phyloP scores from a whole-genome alignment of 2,113 vertebrate genomes.

The Enhydra lutris region DNA sequence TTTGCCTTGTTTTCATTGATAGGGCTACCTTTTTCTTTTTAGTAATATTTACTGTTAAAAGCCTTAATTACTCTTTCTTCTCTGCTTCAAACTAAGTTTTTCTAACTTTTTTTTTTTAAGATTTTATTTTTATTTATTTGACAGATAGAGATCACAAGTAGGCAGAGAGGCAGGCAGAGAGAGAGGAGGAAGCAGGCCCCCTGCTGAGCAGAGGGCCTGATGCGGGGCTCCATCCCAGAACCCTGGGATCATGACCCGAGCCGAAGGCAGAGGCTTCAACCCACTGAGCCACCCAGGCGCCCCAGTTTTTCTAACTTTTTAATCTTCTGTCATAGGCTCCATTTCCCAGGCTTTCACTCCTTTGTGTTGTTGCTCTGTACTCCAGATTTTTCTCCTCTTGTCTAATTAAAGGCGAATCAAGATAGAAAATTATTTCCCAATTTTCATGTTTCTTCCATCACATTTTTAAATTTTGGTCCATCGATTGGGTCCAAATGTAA shows the following conservation, averaged over 20 bases:
- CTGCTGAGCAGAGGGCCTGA: no score
- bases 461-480: not conserved
- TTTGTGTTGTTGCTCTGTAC: not conserved
- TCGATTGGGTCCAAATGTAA: not conserved
- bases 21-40: not conserved
- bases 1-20: not conserved
- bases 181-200: no score
- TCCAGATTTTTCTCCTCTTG: not conserved
- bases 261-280: no score
- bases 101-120: not conserved
- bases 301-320: not conserved
- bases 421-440: not conserved
- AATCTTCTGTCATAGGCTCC: not conserved
- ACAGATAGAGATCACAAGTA: no score
- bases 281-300: no score
- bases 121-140: no score
- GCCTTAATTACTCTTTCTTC: not conserved
- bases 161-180: no score
- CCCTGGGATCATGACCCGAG: no score
- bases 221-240: no score
- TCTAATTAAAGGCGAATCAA: not conserved
- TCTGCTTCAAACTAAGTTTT: not conserved
- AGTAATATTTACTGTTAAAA: not conserved
- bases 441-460: not conserved
- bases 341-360: not conserved